These are phyloP conservation scores for Drosophila hamatofila DNA, from an alignment of 2,888 invertebrate genomes.

Conservation along the genomic window DNA sequence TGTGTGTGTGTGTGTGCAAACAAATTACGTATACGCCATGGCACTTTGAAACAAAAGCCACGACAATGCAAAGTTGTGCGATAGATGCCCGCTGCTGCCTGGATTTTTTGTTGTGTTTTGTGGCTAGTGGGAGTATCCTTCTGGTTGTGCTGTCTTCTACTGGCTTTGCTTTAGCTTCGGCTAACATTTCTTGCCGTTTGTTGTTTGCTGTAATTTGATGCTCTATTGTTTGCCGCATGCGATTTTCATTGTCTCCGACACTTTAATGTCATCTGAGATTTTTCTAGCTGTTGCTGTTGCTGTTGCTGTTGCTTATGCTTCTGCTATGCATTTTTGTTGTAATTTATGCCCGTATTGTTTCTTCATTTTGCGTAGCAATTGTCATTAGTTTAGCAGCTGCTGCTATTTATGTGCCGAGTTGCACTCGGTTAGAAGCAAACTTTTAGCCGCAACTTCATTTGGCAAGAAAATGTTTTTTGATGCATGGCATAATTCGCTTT, in stretches of 20 bases:
- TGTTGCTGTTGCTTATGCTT: conserved; percentile 23
- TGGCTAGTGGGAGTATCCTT: conserved; percentile 42
- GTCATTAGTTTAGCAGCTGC: conserved; percentile 70
- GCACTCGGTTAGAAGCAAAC: conserved; percentile 40
- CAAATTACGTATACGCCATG: conserved; percentile 77
- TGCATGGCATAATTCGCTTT: conserved; percentile 44
- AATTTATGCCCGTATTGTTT: conserved; percentile 79
- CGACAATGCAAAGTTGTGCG: conserved; percentile 69
- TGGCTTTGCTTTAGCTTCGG: conserved; percentile 1
- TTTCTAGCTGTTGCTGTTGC: conserved; percentile 29
- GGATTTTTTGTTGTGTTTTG: conserved; percentile 5
- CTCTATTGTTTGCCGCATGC: conserved; percentile 67
- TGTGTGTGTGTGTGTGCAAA: conserved; percentile 40
- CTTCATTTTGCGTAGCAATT: conserved; percentile 63
- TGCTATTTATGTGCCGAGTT: conserved; percentile 62
- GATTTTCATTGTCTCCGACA: conserved; percentile 52
- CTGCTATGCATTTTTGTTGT: conserved; percentile 65
- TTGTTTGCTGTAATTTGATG: conserved; percentile 75
- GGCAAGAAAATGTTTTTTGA: conserved; percentile 42
- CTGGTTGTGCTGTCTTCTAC: not conserved
- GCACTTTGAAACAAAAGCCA: conserved; percentile 79
- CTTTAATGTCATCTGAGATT: conserved; percentile 64
- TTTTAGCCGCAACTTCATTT: conserved; percentile 50
- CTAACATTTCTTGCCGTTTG: conserved; percentile 36
- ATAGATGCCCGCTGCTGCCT: conserved; percentile 23